A percentile compares a stretch with the other conserved stretches of the same genome.
These are phyloP conservation scores for Cebidichthys violaceus DNA, from an alignment of 2,113 vertebrate species.

Conservation along the genomic window DNA sequence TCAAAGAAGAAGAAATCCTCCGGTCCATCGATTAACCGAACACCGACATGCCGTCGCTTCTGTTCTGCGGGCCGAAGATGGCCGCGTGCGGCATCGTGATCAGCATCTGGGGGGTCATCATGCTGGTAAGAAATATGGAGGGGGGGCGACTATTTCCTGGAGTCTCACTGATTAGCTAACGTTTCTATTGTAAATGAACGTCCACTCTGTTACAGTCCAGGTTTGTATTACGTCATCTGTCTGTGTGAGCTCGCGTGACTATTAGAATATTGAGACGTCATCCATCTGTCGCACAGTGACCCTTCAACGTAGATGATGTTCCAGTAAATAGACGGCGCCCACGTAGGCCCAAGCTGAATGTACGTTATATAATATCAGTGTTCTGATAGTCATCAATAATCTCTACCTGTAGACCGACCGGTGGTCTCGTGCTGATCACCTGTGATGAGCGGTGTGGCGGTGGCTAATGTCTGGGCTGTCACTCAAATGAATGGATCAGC, in stretches of 20 bases:
- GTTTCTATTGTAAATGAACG: accelerated
- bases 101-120: slow-evolving; percentile 93
- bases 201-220: accelerated
- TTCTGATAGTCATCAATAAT: neutral
- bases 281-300: neutral
- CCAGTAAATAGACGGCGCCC: slow-evolving; percentile 46
- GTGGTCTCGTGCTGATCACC: neutral
- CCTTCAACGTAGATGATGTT: accelerated
- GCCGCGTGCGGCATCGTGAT: slow-evolving; percentile 94
- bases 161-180: accelerated
- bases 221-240: neutral
- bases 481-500: neutral
- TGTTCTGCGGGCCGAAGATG: slow-evolving; percentile 94
- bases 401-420: neutral
- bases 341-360: neutral
- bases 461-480: neutral
- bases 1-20: neutral
- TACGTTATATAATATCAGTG: neutral
- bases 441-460: neutral
- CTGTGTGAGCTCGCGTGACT: accelerated
- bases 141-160: slow-evolving; percentile 45
- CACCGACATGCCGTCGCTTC: slow-evolving; percentile 86
- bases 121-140: slow-evolving; percentile 86
- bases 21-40: neutral
- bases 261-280: neutral